Percentiles rank a stretch among this genome's conserved stretches.
Evolutionary conservation across 2,888 invertebrate species (phyloP).

Genomic region (Sussaba pulchella): DNA sequence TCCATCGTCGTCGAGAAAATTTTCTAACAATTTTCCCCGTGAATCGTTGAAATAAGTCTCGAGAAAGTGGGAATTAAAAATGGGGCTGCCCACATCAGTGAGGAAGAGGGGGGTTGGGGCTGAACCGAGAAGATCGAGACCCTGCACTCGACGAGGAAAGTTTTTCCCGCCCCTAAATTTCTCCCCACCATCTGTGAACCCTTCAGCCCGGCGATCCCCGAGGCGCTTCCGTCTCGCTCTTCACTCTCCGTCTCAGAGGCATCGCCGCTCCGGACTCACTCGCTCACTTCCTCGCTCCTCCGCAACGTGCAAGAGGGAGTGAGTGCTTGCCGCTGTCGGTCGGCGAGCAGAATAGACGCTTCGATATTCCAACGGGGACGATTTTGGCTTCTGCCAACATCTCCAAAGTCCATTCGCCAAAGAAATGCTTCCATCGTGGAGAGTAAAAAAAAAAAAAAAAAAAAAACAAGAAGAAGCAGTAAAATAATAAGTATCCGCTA

Average conservation of each 20-base stretch:
- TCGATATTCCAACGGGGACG: conserved; percentile 73
- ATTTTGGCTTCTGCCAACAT: conserved; percentile 78
- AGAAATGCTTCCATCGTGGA: conserved; percentile 62
- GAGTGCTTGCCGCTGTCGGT: conserved; percentile 61
- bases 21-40: conserved; percentile 64
- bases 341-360: conserved; percentile 61
- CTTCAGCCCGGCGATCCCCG: conserved; percentile 57
- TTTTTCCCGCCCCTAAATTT: conserved; percentile 64
- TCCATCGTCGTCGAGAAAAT: conserved; percentile 66
- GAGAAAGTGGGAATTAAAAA: conserved; percentile 68
- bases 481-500: conserved; percentile 40
- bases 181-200: conserved; percentile 41
- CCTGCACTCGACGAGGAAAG: conserved; percentile 53
- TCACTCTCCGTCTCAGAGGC: conserved; percentile 48
- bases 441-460: conserved; percentile 35
- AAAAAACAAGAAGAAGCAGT: conserved; percentile 2
- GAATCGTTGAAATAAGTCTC: conserved; percentile 63
- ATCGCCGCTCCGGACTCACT: conserved; percentile 28
- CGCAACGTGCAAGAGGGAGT: conserved; percentile 55
- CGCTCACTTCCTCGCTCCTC: conserved; percentile 24
- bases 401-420: conserved; percentile 67
- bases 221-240: conserved; percentile 52
- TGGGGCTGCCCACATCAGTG: conserved; percentile 60
- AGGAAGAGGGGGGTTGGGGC: conserved; percentile 38
- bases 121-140: conserved; percentile 60